phyloP scores from a whole-genome alignment of 2,888 invertebrate species.

The Meiosimyza platycephala region DNA sequence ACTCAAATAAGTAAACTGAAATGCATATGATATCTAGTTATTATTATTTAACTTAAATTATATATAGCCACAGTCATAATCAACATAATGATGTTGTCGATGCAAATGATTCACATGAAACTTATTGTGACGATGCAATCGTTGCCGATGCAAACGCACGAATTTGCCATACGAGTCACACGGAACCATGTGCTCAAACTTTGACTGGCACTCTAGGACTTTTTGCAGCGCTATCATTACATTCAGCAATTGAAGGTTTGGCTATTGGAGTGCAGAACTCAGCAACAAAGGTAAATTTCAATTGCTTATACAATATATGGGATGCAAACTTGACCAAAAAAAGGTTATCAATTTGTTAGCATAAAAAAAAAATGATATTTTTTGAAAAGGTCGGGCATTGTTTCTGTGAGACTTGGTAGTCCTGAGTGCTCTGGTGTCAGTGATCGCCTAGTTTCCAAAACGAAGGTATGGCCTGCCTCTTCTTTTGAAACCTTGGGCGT shows the following conservation, averaged over 20 bases:
- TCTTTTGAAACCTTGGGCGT: no score
- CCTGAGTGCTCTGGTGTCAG: no score
- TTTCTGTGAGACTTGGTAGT: no score
- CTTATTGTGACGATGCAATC: conserved; percentile 51
- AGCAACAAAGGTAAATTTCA: conserved; percentile 70
- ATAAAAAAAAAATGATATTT: no score
- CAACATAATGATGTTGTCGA: conserved; percentile 28
- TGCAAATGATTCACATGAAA: conserved; percentile 15
- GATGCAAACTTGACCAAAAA: no score
- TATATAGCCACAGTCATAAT: conserved; percentile 37
- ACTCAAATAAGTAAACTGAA: not conserved
- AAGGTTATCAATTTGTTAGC: no score
- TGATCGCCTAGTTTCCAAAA: no score
- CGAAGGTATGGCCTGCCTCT: no score
- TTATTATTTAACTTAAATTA: not conserved
- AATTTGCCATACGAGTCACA: conserved; percentile 75
- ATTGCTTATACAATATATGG: no score
- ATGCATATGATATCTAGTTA: not conserved
- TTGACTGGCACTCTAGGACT: conserved; percentile 76
- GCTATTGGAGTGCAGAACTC: conserved; percentile 82
- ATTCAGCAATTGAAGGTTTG: conserved; percentile 83
- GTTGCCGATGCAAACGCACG: conserved; percentile 61
- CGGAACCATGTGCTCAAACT: conserved; percentile 74
- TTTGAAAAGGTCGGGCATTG: no score
- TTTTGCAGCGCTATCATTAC: conserved; percentile 79